phyloP scores from a whole-genome alignment of 2,888 invertebrate species.

The Pachydiplax longipennis region DNA sequence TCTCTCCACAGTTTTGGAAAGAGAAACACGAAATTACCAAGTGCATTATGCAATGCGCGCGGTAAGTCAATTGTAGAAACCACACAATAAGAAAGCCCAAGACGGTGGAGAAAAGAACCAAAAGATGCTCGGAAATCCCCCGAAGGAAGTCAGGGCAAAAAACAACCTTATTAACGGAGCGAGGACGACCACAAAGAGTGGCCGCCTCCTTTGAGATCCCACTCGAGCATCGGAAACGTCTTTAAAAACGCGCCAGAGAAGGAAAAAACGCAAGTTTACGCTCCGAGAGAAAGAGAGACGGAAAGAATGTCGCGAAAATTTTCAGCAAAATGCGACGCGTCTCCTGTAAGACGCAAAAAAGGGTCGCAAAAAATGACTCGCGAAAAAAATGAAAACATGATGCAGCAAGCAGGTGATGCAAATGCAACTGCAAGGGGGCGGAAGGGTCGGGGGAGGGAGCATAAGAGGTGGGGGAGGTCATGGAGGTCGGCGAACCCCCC shows the following conservation, averaged over 20 bases:
- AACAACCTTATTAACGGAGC: background rate
- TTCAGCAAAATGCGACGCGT: background rate
- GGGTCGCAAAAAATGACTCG: background rate
- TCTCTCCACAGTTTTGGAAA: too few species aligned
- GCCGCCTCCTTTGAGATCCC: background rate
- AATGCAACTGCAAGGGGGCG: background rate
- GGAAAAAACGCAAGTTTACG: background rate
- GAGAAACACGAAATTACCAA: too few species aligned
- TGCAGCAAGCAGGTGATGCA: background rate
- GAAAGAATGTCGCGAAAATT: background rate
- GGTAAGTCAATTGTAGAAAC: background rate
- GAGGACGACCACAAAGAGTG: background rate
- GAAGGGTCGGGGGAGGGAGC: background rate
- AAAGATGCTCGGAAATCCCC: background rate
- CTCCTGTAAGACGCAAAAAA: background rate
- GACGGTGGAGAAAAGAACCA: background rate
- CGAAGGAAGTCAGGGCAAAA: background rate
- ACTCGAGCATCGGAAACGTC: background rate
- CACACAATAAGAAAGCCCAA: background rate
- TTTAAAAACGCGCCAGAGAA: background rate
- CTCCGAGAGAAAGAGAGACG: background rate
- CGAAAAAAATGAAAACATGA: background rate
- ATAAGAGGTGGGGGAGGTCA: background rate
- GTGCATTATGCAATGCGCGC: background rate
- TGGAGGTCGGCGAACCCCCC: background rate